Evolutionary conservation across 2,888 invertebrate species (phyloP), one percentile per base, ranked within the genome.

Genomic region (Acronicta aceris): DNA sequence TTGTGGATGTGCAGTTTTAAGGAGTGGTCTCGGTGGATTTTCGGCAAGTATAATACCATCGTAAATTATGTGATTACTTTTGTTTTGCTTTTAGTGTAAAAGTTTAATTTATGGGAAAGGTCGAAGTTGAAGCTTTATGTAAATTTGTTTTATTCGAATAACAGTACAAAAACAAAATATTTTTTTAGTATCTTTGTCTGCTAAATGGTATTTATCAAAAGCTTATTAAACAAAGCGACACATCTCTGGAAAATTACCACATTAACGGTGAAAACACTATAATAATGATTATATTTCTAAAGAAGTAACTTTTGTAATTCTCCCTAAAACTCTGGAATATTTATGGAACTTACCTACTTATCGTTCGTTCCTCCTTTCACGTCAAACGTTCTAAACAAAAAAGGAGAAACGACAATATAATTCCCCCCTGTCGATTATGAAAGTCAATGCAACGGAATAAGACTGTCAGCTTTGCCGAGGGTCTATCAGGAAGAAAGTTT

Each of bases 361-460:
- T 12, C n/a, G n/a, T n/a, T n/a, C n/a, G n/a, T n/a, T n/a, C n/a
- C n/a, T n/a, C n/a, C n/a, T n/a, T n/a, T 21, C 4, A 21, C 4
- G 2, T 21, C 21, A 62, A 48, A 33, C 30, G 50, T 72, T 56
- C 61, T 59, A 55, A 74, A 77, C 51, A 60, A 65, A 67, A 74
- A 65, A 68, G 53, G 47, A 68, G 51, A 42, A 65, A 62, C 56
- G 66, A 69, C 59, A 65, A 54, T 48, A 61, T 65, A 69, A 77
- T 74, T 71, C 38, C 57, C n/a, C 71, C 71, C 75, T 69, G 46
- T 69, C 69, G 67, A 75, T 75, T 74, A 78, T 69, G 78, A 81
- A 79, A 76, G 65, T 71, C 65, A 63, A 78, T 78, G 67, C 74
- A 80, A 76, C 60, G 62, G 59, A 70, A 67, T 71, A 67, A 78